Evolutionary conservation across 2,113 vertebrate species (phyloP).

Genomic region (Hemiscyllium ocellatum): DNA sequence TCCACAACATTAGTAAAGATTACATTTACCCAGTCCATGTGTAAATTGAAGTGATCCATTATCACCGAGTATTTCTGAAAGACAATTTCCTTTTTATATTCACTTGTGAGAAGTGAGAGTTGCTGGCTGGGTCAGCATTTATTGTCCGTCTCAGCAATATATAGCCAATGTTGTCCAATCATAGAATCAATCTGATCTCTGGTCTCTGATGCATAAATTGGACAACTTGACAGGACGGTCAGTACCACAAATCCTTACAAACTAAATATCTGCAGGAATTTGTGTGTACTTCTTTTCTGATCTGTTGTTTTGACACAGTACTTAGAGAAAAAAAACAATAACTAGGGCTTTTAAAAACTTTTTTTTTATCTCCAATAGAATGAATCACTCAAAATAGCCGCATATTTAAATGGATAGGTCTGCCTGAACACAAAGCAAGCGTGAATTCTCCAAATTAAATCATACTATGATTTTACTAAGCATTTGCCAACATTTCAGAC

Average conservation of each 20-base stretch:
- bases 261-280: not conserved
- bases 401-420: not conserved
- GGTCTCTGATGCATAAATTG: not conserved
- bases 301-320: not conserved
- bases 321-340: not conserved
- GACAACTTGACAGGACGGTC: not conserved
- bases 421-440: not conserved
- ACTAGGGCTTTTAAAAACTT: not conserved
- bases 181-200: not conserved
- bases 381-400: not conserved
- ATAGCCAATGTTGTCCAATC: too few relatives aligned
- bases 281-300: not conserved
- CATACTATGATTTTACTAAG: not conserved
- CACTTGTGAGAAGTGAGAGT: too few relatives aligned
- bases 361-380: not conserved
- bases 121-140: too few relatives aligned
- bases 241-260: not conserved
- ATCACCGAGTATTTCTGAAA: too few relatives aligned
- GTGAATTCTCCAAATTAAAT: not conserved
- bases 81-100: too few relatives aligned
- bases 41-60: too few relatives aligned
- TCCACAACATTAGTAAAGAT: too few relatives aligned
- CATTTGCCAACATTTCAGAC: not conserved
- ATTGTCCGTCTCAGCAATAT: too few relatives aligned
- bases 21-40: too few relatives aligned